Percentiles rank a stretch among this genome's conserved stretches.
phyloP scores from a whole-genome alignment of 2,888 invertebrate genomes.

The Agriopis leucophaearia region DNA sequence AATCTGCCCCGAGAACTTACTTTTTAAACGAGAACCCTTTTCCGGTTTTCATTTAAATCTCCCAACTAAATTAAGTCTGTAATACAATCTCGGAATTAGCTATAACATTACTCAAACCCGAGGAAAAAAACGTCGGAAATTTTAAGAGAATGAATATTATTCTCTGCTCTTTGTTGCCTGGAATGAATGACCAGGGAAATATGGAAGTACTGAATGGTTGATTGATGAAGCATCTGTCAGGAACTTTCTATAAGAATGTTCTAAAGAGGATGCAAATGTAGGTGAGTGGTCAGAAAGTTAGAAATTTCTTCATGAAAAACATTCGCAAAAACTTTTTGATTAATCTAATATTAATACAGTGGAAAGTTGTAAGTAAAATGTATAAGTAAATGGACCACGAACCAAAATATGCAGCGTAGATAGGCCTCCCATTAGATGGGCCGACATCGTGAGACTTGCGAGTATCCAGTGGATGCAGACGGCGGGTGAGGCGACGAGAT shows the following conservation, averaged over 20 bases:
- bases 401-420: too few relatives aligned
- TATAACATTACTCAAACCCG: slow-evolving; percentile 21
- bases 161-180: slow-evolving; percentile 19
- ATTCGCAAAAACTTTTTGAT: neutral
- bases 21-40: slow-evolving; percentile 16
- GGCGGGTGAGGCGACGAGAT: too few relatives aligned
- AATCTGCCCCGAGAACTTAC: slow-evolving; percentile 9
- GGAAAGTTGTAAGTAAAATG: too few relatives aligned
- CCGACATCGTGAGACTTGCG: too few relatives aligned
- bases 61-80: slow-evolving; percentile 19
- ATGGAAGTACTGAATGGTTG: slow-evolving; percentile 30
- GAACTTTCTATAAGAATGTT: slow-evolving; percentile 14
- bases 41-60: slow-evolving; percentile 9
- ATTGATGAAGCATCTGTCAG: slow-evolving; percentile 28
- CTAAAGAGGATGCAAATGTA: slow-evolving; percentile 5
- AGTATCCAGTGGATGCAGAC: too few relatives aligned
- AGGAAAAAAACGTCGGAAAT: slow-evolving; percentile 15
- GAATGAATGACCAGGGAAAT: slow-evolving; percentile 31
- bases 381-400: too few relatives aligned
- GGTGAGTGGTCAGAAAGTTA: slow-evolving; percentile 3
- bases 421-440: too few relatives aligned
- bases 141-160: slow-evolving; percentile 24
- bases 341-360: too few relatives aligned
- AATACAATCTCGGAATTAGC: slow-evolving; percentile 23
- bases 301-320: neutral